Conservation (phyloP, 2,797 vertebrate genomes). For the Balearica regulorum region DNA sequence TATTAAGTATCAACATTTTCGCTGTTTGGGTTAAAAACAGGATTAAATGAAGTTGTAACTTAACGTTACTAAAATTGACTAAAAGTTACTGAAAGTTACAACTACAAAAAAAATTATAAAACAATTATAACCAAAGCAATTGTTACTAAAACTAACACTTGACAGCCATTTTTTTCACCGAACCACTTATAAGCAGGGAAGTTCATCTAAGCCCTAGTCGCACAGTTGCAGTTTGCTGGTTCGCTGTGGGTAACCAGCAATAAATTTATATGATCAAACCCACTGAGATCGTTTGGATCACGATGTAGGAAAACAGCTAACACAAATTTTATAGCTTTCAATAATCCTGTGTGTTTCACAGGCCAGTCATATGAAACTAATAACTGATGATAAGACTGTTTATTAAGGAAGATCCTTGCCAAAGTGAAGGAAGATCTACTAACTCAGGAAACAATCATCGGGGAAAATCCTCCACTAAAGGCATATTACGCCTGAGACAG, state of each 20-base stretch:
- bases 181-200: background rate
- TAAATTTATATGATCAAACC: background rate
- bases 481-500: background rate
- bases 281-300: background rate
- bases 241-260: background rate
- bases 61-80: background rate
- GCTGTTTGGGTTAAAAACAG: background rate
- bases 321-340: constrained; percentile 31
- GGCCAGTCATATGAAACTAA: constrained; percentile 8
- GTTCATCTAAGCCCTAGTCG: background rate
- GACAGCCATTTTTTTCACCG: background rate
- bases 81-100: background rate
- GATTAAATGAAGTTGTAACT: background rate
- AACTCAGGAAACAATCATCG: background rate
- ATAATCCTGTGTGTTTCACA: background rate
- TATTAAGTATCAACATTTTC: background rate
- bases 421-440: background rate
- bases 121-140: background rate
- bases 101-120: background rate
- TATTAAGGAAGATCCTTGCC: background rate
- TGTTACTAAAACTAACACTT: background rate
- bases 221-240: background rate
- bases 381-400: background rate
- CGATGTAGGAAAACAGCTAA: background rate
- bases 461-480: background rate